Conservation (phyloP, 2,113 vertebrate genomes). For the Strix uralensis region DNA sequence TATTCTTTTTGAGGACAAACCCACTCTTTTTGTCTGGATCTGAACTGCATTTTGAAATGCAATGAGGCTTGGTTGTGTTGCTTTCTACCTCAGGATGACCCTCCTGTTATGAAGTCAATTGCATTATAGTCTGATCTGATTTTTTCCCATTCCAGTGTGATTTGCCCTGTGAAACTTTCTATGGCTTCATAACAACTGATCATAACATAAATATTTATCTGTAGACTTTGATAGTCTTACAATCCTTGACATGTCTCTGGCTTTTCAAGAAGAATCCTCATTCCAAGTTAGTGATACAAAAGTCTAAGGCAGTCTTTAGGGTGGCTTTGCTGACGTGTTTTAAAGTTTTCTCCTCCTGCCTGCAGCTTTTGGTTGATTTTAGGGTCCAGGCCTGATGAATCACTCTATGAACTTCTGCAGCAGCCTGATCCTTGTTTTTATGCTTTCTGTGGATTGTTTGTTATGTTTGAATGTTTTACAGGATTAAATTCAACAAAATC, state of each 20-base stretch:
- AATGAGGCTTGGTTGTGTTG: not conserved
- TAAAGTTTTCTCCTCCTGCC: not conserved
- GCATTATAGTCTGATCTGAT: not conserved
- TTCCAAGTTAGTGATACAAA: not conserved
- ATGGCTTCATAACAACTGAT: not conserved
- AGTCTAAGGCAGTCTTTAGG: not conserved
- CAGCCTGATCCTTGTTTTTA: not conserved
- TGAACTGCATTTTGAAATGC: not conserved
- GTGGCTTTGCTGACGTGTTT: not conserved
- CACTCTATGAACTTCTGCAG: not conserved
- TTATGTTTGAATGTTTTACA: constrained; percentile 5
- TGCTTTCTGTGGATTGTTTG: constrained; percentile 17
- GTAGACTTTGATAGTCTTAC: not conserved
- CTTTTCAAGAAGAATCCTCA: not conserved
- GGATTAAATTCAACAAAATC: not conserved
- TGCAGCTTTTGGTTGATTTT: not conserved
- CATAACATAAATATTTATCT: not conserved
- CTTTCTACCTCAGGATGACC: not conserved
- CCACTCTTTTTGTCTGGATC: not conserved
- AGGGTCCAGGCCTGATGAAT: not conserved
- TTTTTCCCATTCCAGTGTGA: not conserved
- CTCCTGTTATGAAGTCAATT: not conserved
- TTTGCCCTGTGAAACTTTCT: not conserved
- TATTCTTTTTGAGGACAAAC: not conserved
- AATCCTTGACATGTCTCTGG: not conserved